Conservation (phyloP, 2,113 vertebrate genomes). For the Oxyura jamaicensis region DNA sequence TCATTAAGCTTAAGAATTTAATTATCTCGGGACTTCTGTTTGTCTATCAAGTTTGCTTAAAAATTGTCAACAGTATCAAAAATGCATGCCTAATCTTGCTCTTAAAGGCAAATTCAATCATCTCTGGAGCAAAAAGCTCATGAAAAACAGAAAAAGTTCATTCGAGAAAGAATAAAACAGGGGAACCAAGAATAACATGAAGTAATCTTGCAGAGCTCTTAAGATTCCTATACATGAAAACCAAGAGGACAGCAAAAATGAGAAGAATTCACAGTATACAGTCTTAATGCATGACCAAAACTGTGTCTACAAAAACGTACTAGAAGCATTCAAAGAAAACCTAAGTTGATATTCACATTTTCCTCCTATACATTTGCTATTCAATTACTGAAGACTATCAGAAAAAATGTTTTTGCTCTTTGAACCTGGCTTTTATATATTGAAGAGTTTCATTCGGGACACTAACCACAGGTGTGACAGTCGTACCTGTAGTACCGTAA, state of each 20-base stretch:
- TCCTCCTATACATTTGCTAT: background rate
- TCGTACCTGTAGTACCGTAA: background rate
- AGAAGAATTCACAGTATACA: background rate
- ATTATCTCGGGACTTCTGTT: background rate
- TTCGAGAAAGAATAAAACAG: background rate
- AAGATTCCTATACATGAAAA: background rate
- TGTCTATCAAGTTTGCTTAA: background rate
- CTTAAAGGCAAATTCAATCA: background rate
- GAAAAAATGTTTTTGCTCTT: background rate
- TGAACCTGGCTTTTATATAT: background rate
- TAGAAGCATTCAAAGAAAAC: background rate
- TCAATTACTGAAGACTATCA: background rate
- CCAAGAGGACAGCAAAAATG: background rate
- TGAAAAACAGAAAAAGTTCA: too few species aligned
- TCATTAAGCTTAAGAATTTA: background rate
- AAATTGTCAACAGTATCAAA: background rate
- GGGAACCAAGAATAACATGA: background rate
- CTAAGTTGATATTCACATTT: background rate
- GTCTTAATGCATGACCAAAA: background rate
- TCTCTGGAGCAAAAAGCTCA: background rate
- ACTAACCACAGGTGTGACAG: background rate
- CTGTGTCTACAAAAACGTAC: background rate
- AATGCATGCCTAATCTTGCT: background rate
- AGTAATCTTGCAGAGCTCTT: background rate
- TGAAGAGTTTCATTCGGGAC: background rate